Percentiles rank a stretch among this genome's conserved stretches.
phyloP scores from a whole-genome alignment of 2,797 vertebrate species.

The Poecilia gillii region DNA sequence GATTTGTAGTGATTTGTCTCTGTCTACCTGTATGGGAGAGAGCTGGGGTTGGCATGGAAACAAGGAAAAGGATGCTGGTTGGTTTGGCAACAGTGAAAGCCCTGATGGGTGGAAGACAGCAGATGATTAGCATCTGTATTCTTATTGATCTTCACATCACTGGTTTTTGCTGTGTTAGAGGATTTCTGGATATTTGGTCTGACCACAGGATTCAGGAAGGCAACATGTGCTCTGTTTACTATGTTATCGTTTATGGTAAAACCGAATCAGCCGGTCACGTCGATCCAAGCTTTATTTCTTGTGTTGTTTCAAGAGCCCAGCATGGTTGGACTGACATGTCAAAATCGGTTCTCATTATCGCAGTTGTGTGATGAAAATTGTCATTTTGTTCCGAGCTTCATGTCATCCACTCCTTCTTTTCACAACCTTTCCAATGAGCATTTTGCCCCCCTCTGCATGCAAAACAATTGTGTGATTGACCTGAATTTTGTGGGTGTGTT shows the following conservation, averaged over 20 bases:
- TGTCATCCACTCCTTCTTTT: neutral
- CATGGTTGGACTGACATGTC: neutral
- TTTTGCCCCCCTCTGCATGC: neutral
- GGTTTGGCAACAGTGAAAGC: constrained; percentile 25
- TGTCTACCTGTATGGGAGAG: constrained; percentile 29
- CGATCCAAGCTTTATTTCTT: neutral
- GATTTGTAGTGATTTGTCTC: constrained; percentile 17
- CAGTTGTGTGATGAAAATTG: neutral
- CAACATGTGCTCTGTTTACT: neutral
- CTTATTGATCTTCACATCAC: neutral
- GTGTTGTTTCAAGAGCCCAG: neutral
- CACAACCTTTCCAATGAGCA: neutral
- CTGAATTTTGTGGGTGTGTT: neutral
- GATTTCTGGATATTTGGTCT: neutral
- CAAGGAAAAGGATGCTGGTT: constrained; percentile 29
- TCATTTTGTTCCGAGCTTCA: no score
- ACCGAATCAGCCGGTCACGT: neutral
- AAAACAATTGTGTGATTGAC: neutral
- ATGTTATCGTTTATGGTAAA: neutral
- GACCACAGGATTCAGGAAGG: neutral
- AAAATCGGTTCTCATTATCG: neutral
- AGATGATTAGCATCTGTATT: constrained; percentile 5
- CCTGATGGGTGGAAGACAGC: constrained; percentile 8
- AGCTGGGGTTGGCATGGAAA: constrained; percentile 55
- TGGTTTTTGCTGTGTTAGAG: neutral